Evolutionary conservation across 2,888 invertebrate species (phyloP).

Genomic region (Pinctada fucata): DNA sequence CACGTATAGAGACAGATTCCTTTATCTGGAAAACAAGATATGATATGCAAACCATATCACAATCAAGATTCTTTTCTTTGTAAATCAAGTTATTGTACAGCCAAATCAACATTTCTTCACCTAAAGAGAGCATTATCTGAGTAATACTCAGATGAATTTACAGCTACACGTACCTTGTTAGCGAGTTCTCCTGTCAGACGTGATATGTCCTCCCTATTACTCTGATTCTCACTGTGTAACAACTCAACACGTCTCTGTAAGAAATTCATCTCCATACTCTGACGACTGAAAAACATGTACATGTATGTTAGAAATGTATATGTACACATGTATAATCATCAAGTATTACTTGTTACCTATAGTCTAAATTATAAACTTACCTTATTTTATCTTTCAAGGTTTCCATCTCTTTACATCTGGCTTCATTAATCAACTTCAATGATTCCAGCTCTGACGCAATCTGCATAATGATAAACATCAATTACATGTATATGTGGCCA

Average conservation of each 20-base stretch:
- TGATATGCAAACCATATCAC: background rate
- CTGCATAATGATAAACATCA: constrained; percentile 40
- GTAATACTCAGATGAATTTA: background rate
- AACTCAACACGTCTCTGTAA: constrained; percentile 59
- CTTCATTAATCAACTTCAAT: constrained; percentile 61
- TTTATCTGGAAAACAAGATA: constrained; percentile 57
- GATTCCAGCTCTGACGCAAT: constrained; percentile 64
- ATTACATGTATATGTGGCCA: no score
- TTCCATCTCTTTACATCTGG: constrained; percentile 66
- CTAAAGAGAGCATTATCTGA: background rate
- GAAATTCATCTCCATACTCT: constrained; percentile 62
- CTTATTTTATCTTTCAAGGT: constrained; percentile 63
- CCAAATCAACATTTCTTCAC: background rate
- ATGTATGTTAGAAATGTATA: background rate
- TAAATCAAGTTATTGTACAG: no score
- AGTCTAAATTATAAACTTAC: constrained; percentile 47
- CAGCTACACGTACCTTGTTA: constrained; percentile 55
- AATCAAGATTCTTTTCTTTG: no score
- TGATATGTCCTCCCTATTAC: constrained; percentile 61
- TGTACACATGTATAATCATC: background rate
- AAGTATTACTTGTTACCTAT: background rate
- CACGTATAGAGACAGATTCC: constrained; percentile 61
- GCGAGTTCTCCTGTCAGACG: constrained; percentile 66
- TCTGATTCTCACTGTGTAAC: constrained; percentile 61
- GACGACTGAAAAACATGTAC: constrained; percentile 57